Evolutionary conservation across 1,140 invertebrate genomes (phyloP), one percentile per base, ranked within the genome.

Genomic region (Lysiphlebus fabarum): DNA sequence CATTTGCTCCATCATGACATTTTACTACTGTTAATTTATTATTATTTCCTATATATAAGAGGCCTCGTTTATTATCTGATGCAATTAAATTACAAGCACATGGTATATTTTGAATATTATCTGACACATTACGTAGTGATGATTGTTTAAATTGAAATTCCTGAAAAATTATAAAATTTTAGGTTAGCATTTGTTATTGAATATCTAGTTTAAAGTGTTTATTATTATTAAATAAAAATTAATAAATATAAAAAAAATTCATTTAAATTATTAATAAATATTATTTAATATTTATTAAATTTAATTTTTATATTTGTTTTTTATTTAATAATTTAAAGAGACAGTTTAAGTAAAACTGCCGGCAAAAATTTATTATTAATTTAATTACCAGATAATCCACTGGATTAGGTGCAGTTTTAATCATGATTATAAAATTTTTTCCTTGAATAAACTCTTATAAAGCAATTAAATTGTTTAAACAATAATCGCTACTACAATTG

Each of bases 71-170:
- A 34, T 56, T 68, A 65, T 80, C 77, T 6, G 68, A 56, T 44
- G 62, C 67, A 17, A 78, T 56, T 5, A 77, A 66, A 64, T 62
- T 78, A 37, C 71, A 75, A 44, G 64, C 65, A 47, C 26, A 36
- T 9, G 70, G 69, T 53, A 69, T 56, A 12, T 60, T 59, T 45
- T 51, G 58, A 48, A 71, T 70, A 45, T 59, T 65, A 37, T 78
- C 67, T 49, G 69, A 72, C 63, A 78, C 61, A 63, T 75, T 69
- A 34, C 14, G 60, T 5, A 50, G 61, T 26, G 55, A 55, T 14
- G 66, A 63, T 51, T 77, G 67, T 62, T 77, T 78, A 48, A 79
- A 78, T 58, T 68, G 58, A 62, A 79, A 74, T 58, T 78, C 76
- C 76, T 79, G 56, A 71, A 45, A 33, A 63, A 41, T 6, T 10